Base-by-base conservation (phyloP, 2,797 vertebrate genomes). In the Discoglossus pictus region DNA sequence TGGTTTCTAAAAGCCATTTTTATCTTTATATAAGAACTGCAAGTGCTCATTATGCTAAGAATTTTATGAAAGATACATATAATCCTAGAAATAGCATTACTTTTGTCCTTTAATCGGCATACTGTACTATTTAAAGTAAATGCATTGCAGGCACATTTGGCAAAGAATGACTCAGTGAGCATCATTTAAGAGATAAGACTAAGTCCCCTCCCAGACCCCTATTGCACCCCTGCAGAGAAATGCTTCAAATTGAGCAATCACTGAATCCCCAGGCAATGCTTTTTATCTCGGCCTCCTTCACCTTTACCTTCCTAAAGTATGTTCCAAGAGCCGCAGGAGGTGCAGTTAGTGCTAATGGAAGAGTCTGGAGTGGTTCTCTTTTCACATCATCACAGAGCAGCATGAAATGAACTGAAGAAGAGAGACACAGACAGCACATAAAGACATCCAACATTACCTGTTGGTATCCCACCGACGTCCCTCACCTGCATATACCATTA, bases 191-290 rank as follows among this genome's bases (percentile, higher is more conserved):
- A 70, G 42, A 70, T 34, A 52, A 55, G 50, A 34, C 25, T 44
- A 35, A 56, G 34, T 47, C 23, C 68, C 50, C 51, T 20, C 34
- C 51, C 42, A 36, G 51, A 17, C 36, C 18, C 31, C 25, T 23
- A 17, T 24, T 56, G 34, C n/a, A n/a, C n/a, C 44, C 68, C 68
- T 21, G 39, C 68, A 58, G 68, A 35, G 68, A 71, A 71, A 71
- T 71, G 60, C 64, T 64, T 71, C 60, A 63, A 58, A 71, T 71
- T 71, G 60, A 71, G 60, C 68, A 71, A 71, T 71, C 68, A 63
- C 51, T 36, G 51, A 71, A 71, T 71, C 68, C 68, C 60, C 68
- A 71, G 68, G 68, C 68, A 52, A 71, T 58, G 68, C 68, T 71
- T 71, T 71, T 71, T 71, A 71, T 71, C 68, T 58, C 46, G 60